These are phyloP conservation scores for Gambusia holbrooki DNA, from an alignment of 2,113 vertebrate genomes.

Conservation along the genomic window DNA sequence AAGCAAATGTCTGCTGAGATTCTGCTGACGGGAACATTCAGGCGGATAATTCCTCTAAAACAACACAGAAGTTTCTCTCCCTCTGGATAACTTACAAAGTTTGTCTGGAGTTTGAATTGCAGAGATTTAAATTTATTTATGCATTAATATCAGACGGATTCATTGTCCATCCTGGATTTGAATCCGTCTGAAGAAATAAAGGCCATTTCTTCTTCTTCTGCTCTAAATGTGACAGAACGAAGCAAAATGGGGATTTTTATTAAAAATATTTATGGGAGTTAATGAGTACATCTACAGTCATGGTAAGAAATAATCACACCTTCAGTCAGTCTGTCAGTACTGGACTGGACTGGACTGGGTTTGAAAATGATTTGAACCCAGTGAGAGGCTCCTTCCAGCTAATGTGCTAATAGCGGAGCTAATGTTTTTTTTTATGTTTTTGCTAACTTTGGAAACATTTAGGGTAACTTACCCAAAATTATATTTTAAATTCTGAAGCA, in stretches of 20 bases:
- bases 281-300: not conserved
- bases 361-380: too few relatives aligned
- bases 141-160: slow-evolving; percentile 15
- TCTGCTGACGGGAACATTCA: not conserved
- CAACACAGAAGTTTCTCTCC: slow-evolving; percentile 5
- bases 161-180: slow-evolving; percentile 14
- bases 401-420: too few relatives aligned
- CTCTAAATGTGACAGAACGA: not conserved
- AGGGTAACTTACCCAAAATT: too few relatives aligned
- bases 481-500: too few relatives aligned
- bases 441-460: too few relatives aligned
- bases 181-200: not conserved
- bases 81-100: slow-evolving; percentile 24
- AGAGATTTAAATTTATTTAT: not conserved
- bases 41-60: slow-evolving; percentile 14
- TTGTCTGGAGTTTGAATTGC: slow-evolving; percentile 21
- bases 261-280: too few relatives aligned
- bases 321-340: too few relatives aligned
- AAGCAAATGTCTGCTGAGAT: not conserved
- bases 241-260: too few relatives aligned
- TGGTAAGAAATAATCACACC: too few relatives aligned
- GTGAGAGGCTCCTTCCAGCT: too few relatives aligned
- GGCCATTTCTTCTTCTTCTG: not conserved
- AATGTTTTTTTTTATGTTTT: too few relatives aligned
- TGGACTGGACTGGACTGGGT: too few relatives aligned